Base-by-base conservation (phyloP, 2,888 invertebrate species). In the Boloria euphrosyne region DNA sequence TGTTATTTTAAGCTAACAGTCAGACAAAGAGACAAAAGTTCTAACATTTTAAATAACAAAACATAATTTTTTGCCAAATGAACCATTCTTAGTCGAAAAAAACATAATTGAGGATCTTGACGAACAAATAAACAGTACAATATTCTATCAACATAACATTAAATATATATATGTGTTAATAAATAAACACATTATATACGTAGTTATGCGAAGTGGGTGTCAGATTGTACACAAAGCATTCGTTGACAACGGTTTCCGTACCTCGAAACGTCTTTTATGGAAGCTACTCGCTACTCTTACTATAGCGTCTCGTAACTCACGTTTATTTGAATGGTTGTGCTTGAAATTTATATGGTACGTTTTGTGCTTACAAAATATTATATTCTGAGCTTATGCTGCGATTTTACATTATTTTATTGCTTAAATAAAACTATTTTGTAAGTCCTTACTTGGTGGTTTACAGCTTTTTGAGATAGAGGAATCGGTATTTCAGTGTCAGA, bases 251-350 rank as follows among this genome's bases (percentile, higher is more conserved):
- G 62, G 66, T 62, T 70, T 70, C 73, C 71, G 68, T 58, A 61
- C 68, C 66, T 68, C 59, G 69, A 65, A 68, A 68, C 66, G 63
- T 68, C 72, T 70, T 73, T 70, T 68, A 70, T 72, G 71, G 55
- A 71, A 69, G 58, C 66, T 66, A 22, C 22, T 22, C 22, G 22
- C 22, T 27, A 46, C 58, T 18, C 13, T 31, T 16, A 16, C 31
- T 47, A 31, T 31, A 58, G 16, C 13, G 49, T 57, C 53, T 54
- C 59, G 47, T 59, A 59, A 59, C 47, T 59, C 59, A 49, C 18
- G 22, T 22, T 59, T 49, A 59, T 59, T 59, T 59, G 59, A 59
- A 59, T 59, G 49, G 17, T 49, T 49, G 14, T 38, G 55, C 7
- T 47, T 49, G 31, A 49, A 49, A 16, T 47, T 22, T 47, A 38